Conservation (phyloP, 2,888 invertebrate species). For the Thecophora atra region DNA sequence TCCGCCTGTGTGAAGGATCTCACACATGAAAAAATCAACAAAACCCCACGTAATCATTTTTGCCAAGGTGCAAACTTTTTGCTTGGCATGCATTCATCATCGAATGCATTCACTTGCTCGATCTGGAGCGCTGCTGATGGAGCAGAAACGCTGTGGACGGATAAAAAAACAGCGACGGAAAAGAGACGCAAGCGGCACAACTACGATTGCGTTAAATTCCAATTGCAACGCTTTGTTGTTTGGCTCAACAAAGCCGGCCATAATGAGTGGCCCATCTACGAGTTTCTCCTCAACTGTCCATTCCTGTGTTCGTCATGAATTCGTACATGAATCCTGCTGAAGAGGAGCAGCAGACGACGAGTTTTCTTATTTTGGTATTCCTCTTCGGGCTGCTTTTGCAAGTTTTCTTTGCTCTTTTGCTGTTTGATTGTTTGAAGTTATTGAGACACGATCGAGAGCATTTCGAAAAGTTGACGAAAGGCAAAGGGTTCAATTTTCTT, state of each 20-base stretch:
- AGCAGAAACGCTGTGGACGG: background rate
- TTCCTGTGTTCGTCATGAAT: background rate
- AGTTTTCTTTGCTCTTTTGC: constrained; percentile 21
- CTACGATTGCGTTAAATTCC: constrained; percentile 49
- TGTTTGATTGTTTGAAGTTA: constrained; percentile 27
- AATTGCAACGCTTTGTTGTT: constrained; percentile 43
- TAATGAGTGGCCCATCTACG: constrained; percentile 19
- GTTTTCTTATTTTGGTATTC: constrained; percentile 22
- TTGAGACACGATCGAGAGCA: constrained; percentile 34
- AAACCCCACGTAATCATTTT: background rate
- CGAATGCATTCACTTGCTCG: constrained; percentile 9
- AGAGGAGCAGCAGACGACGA: background rate
- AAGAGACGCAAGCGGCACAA: constrained; percentile 45
- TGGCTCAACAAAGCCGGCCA: constrained; percentile 25
- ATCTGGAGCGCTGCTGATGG: background rate
- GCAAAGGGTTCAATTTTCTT: background rate
- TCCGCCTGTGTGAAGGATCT: background rate
- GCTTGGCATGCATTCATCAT: constrained; percentile 26
- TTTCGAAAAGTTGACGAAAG: constrained; percentile 29
- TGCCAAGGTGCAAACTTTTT: constrained; percentile 20
- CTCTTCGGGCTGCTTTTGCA: background rate
- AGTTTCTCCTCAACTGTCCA: constrained; percentile 3
- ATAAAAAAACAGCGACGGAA: too few relatives aligned
- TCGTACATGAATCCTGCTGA: too few relatives aligned
- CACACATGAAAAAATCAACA: too few relatives aligned